Evolutionary conservation across 1,140 invertebrate genomes (phyloP).

Genomic region (Ptiloglossa arizonensis): DNA sequence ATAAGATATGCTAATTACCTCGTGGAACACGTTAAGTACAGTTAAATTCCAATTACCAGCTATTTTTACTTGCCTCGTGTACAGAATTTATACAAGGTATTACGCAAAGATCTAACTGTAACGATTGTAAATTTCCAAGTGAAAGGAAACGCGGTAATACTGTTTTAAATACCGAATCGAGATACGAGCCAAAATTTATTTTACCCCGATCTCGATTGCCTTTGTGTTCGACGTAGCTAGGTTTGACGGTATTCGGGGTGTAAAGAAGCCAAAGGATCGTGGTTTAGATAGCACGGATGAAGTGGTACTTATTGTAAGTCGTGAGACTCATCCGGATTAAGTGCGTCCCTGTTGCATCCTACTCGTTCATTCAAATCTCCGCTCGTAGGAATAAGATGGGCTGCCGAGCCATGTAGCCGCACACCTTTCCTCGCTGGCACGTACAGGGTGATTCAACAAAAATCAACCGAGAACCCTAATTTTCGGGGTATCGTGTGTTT

Average conservation of each 20-base stretch:
- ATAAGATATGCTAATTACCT: no score
- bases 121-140: no score
- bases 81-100: no score
- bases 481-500: slow-evolving; percentile 50
- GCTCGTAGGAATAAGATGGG: slow-evolving; percentile 62
- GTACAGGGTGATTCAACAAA: slow-evolving; percentile 64
- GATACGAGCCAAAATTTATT: no score
- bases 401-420: slow-evolving; percentile 39
- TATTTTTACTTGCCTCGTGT: no score
- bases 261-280: neutral
- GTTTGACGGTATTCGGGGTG: neutral
- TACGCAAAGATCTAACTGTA: no score
- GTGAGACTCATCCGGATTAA: slow-evolving; percentile 13
- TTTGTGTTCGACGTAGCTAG: no score
- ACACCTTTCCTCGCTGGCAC: slow-evolving; percentile 40
- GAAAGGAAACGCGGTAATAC: no score
- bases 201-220: no score
- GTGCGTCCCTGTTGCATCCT: slow-evolving; percentile 60
- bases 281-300: neutral
- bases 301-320: neutral
- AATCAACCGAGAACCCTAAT: slow-evolving; percentile 59
- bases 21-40: no score
- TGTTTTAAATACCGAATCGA: no score
- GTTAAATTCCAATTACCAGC: neutral
- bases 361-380: slow-evolving; percentile 71